Evolutionary conservation across 2,113 vertebrate genomes (phyloP).

Genomic region (Pyxicephalus adspersus): DNA sequence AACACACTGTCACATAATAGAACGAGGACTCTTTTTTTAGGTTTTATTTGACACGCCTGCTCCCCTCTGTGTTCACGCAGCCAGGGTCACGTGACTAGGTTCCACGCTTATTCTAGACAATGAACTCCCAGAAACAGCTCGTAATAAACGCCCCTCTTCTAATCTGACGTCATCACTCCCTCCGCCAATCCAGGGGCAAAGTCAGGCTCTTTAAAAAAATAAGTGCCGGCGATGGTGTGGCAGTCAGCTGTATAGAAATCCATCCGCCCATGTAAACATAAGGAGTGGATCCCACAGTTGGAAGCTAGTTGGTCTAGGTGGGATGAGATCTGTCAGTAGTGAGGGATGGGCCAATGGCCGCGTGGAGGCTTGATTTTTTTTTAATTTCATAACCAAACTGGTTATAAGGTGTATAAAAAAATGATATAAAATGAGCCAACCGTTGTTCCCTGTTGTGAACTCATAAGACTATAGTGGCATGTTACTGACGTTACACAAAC

Average conservation of each 20-base stretch:
- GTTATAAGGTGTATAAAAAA: too few relatives aligned
- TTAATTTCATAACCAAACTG: too few relatives aligned
- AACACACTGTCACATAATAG: conserved; percentile 17
- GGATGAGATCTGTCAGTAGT: conserved; percentile 2
- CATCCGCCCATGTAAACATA: conserved; percentile 79
- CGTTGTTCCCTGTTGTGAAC: too few relatives aligned
- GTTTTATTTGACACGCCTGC: not conserved
- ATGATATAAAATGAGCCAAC: too few relatives aligned
- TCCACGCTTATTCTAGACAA: conserved; percentile 62
- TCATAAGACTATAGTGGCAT: too few relatives aligned
- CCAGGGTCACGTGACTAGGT: not conserved
- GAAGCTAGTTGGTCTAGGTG: conserved; percentile 50
- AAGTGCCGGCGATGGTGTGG: conserved; percentile 66
- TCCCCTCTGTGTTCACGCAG: not conserved
- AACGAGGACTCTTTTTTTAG: not conserved
- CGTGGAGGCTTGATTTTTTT: not conserved
- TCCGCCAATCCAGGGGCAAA: conserved; percentile 62
- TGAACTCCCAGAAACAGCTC: conserved; percentile 58
- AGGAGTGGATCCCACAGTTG: conserved; percentile 50
- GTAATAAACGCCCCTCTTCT: conserved; percentile 58
- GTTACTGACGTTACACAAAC: too few relatives aligned
- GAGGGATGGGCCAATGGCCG: not conserved
- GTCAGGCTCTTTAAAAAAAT: conserved; percentile 78
- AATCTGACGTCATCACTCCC: conserved; percentile 45
- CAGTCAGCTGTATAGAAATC: conserved; percentile 73